Percentiles rank a stretch among this genome's conserved stretches.
Conservation (phyloP, 2,888 invertebrate species). For the Pelosia muscerda region DNA sequence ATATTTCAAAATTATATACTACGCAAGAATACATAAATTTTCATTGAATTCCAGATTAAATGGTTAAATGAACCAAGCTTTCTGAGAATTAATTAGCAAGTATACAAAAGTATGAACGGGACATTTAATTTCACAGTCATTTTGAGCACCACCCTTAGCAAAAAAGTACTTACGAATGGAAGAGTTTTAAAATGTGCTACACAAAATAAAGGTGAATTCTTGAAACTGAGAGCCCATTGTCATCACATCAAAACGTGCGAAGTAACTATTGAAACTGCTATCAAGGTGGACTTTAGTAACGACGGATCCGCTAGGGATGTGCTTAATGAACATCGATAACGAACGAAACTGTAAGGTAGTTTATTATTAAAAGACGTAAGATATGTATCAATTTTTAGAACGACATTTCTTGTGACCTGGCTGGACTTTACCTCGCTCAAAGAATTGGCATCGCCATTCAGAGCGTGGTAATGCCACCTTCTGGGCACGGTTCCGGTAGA, state of each 20-base stretch:
- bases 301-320: conserved; percentile 34
- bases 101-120: not conserved
- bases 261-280: conserved; percentile 64
- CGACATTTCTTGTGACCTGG: no score
- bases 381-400: no score
- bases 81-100: not conserved
- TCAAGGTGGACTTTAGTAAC: conserved; percentile 72
- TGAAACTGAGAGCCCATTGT: conserved; percentile 28
- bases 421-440: no score
- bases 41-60: not conserved
- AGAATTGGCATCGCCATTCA: no score
- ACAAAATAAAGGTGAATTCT: conserved; percentile 42
- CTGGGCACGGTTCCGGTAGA: no score
- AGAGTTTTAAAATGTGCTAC: conserved; percentile 33
- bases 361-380: not conserved
- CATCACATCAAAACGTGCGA: conserved; percentile 39
- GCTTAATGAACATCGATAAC: not conserved
- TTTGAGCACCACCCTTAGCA: not conserved
- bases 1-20: no score
- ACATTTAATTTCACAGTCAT: no score
- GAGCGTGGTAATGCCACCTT: no score
- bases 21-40: no score
- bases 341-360: not conserved
- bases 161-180: not conserved
- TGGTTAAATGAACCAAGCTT: not conserved